Evolutionary conservation across 2,888 invertebrate genomes (phyloP), one percentile per base, ranked within the genome.

Genomic region (Tenthredo mesomela): DNA sequence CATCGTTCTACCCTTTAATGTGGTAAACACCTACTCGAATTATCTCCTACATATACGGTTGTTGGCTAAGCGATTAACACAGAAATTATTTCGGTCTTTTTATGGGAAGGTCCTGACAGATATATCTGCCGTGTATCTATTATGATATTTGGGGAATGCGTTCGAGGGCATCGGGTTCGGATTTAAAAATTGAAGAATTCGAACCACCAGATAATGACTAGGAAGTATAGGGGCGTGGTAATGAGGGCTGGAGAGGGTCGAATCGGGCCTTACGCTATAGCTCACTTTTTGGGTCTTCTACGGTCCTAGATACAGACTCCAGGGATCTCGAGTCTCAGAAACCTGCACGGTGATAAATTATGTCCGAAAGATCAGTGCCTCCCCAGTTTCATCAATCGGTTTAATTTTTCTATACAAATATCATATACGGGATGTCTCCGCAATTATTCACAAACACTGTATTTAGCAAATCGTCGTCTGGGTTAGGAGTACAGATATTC

Each of bases 211-310:
- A 90, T 91, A 91, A 92, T 91, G 90, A 91, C 90, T 91, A 91
- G 91, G 90, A 91, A 91, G 90, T 91, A 88, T 87, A 88, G 87
- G 89, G 91, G 91, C 91, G 91, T 90, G 91, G 91, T 92, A 90
- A 91, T 91, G 91, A 91, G 90, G 88, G 89, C 88, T 88, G 87
- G 87, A 82, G 82, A 87, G 82, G 82, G 82, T 82, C 82, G 67
- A 70, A 40, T 29, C 71, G 87, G 86, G 85, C 85, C 86, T 84
- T 78, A 84, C 85, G 85, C 85, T 84, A 37, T 84, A 84, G 83
- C 82, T 85, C 83, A 71, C 58, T 67, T 80, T 77, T 73, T 29
- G 80, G 84, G 70, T 43, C 43, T 43, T 37, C 29, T 67, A 4
- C 29, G 65, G 82, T 70, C 67, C 29, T 67, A 82, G 40, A 85